Evolutionary conservation across 2,888 invertebrate species (phyloP).

Genomic region (Exocentrus adspersus): DNA sequence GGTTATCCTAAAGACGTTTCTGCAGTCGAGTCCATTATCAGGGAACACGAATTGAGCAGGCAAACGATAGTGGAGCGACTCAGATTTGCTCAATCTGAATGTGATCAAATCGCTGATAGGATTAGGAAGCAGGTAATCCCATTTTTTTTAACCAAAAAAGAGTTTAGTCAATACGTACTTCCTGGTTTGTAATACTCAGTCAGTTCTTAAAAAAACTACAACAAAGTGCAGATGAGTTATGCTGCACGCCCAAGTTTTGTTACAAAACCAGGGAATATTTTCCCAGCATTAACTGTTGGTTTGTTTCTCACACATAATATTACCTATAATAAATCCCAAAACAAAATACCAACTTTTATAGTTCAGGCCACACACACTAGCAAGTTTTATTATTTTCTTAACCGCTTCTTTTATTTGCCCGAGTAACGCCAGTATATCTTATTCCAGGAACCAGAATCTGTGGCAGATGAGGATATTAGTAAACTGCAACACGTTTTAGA

Average conservation of each 20-base stretch:
- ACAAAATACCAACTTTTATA: no score
- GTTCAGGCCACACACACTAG: no score
- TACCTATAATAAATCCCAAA: no score
- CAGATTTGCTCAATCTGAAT: constrained; percentile 73
- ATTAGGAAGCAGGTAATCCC: constrained; percentile 70
- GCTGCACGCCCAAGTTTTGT: no score
- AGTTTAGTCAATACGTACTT: no score
- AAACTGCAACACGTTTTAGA: constrained; percentile 73
- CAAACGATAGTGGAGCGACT: constrained; percentile 74
- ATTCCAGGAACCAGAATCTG: constrained; percentile 70
- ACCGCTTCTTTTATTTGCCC: not conserved
- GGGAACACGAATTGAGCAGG: constrained; percentile 73
- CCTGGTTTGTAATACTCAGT: no score
- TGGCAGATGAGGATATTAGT: constrained; percentile 75
- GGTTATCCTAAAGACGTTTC: constrained; percentile 63
- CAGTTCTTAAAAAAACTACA: no score
- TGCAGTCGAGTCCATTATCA: constrained; percentile 67
- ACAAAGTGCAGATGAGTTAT: no score
- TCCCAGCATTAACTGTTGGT: no score
- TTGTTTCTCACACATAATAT: no score
- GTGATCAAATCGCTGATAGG: constrained; percentile 73
- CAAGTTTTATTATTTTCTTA: no score
- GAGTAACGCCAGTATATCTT: not conserved
- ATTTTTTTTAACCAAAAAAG: not conserved
- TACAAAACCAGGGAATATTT: no score